A percentile compares a stretch with the other conserved stretches of the same genome.
Conservation (phyloP, 1,140 invertebrate species). For the Bombus cullumanus region DNA sequence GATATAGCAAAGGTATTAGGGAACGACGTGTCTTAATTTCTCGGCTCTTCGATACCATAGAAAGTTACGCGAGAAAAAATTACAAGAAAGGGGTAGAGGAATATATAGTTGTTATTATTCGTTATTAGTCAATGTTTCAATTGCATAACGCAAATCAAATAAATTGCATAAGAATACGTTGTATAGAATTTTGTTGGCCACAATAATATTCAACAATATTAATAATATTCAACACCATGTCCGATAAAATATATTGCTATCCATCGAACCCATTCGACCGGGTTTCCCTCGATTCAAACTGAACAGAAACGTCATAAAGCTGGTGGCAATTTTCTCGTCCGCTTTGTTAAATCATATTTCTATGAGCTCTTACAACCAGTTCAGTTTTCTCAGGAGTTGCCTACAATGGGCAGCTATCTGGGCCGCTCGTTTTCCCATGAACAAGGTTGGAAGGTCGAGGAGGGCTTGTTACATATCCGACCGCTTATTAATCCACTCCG, state of each 20-base stretch:
- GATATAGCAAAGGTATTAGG: too few relatives aligned
- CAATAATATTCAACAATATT: too few relatives aligned
- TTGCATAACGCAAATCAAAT: not conserved
- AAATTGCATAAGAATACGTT: too few relatives aligned
- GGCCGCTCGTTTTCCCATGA: slow-evolving; percentile 44
- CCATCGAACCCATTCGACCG: not conserved
- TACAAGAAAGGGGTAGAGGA: rapidly evolving
- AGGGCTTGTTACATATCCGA: slow-evolving; percentile 49
- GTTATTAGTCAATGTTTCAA: not conserved
- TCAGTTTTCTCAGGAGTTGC: slow-evolving; percentile 37
- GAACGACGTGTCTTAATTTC: slow-evolving; percentile 19
- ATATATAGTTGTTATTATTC: not conserved
- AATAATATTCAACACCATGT: too few relatives aligned
- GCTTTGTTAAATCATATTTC: slow-evolving; percentile 40
- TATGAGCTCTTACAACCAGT: slow-evolving; percentile 8
- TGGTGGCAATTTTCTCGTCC: slow-evolving; percentile 10
- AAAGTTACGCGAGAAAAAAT: not conserved
- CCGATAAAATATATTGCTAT: too few relatives aligned
- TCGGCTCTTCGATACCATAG: not conserved
- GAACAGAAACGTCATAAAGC: not conserved
- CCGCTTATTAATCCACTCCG: slow-evolving; percentile 52
- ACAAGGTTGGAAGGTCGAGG: slow-evolving; percentile 49
- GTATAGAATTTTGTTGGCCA: too few relatives aligned
- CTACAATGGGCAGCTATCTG: slow-evolving; percentile 41
- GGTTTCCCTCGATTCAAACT: not conserved